Evolutionary conservation across 2,113 vertebrate species (phyloP), one percentile per base, ranked within the genome.

Genomic region (Nasalis larvatus): DNA sequence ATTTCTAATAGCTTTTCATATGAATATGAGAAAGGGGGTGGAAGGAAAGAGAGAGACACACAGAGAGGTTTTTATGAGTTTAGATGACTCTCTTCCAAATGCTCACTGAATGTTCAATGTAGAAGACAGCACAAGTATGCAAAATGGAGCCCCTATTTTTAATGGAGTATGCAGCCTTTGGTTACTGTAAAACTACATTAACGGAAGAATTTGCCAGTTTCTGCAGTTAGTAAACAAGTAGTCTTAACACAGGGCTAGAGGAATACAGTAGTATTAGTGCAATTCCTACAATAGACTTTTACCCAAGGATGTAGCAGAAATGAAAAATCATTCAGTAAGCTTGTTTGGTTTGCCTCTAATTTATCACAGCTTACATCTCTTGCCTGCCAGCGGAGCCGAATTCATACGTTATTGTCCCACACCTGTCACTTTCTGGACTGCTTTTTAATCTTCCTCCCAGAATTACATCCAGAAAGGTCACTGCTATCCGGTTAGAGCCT

Each of bases 401-500:
- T 98, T 98, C 99, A 98, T 99, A 99, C 5, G 98, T 99, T 99
- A 99, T 98, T 99, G 98, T 99, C 98, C 99, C 98, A 98, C 99
- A 99, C 98, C 99, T 99, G 99, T 99, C 99, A 99, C 98, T 98
- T 99, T 98, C 98, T 97, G 98, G 97, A 98, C 98, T 98, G 98
- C 98, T 99, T 99, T 99, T 99, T 99, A 99, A 99, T 99, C 99
- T 99, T 99, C 98, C 96, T 98, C 96, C 96, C 97, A 98, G 98
- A 99, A 99, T 99, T 99, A 98, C 98, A 98, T 97, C 99, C 98
- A 98, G 98, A 99, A 99, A 99, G 99, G 99, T 99, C 99, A 99
- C 98, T 60, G 92, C 98, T 98, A 99, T 98, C 99, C 99, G 99
- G 99, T 99, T 99, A 99, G 98, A 99, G 99, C 98, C 98, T 99